These are phyloP conservation scores for Oryzias javanicus DNA, from an alignment of 2,113 vertebrate genomes.

Conservation along the genomic window DNA sequence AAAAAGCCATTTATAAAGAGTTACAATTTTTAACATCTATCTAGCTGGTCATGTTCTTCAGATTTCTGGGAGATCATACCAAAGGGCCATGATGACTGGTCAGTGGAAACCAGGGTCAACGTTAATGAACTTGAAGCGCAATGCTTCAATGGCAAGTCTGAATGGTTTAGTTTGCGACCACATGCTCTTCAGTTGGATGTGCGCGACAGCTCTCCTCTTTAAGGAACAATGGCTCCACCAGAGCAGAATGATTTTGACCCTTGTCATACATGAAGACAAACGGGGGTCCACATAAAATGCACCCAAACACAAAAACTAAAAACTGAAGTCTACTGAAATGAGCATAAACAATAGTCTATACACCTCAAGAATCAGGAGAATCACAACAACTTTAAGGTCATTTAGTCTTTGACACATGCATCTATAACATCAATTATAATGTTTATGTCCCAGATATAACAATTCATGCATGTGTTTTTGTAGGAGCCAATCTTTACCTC, in stretches of 20 bases:
- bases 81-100: not conserved
- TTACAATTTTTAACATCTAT: not conserved
- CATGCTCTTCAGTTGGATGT: not conserved
- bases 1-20: not conserved
- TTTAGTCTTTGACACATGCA: slow-evolving; percentile 24
- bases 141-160: slow-evolving; percentile 24
- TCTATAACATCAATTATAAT: slow-evolving; percentile 32
- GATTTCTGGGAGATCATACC: not conserved
- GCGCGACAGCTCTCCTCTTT: slow-evolving; percentile 2
- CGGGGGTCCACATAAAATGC: too few species aligned
- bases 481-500: slow-evolving; percentile 25
- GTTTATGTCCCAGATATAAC: slow-evolving; percentile 3
- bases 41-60: not conserved
- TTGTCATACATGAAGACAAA: not conserved
- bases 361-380: too few species aligned
- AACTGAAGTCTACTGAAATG: too few species aligned
- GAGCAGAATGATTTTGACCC: slow-evolving; percentile 26
- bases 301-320: too few species aligned
- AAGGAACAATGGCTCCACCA: slow-evolving; percentile 29
- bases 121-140: slow-evolving; percentile 15
- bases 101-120: slow-evolving; percentile 20
- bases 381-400: not conserved
- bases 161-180: slow-evolving; percentile 11
- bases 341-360: too few species aligned
- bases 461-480: slow-evolving; percentile 23